These are phyloP conservation scores for Gerris lacustris DNA, from an alignment of 2,888 invertebrate genomes.

Conservation along the genomic window DNA sequence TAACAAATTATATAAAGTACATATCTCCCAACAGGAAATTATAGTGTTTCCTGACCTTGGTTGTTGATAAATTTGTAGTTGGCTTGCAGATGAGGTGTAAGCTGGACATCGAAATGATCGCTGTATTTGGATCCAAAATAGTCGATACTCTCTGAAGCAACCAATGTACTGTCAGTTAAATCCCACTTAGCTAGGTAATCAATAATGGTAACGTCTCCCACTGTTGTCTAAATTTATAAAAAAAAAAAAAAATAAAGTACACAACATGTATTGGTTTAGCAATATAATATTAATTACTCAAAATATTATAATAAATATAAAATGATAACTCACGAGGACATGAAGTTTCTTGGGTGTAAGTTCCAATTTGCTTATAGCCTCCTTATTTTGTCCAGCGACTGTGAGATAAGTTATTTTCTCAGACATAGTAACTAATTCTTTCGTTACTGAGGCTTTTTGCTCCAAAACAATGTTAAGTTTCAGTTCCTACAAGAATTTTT, in stretches of 20 bases:
- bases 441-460: neutral
- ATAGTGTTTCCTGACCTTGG: neutral
- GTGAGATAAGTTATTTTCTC: slow-evolving; percentile 19
- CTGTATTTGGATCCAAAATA: slow-evolving; percentile 4
- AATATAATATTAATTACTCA: slow-evolving; percentile 2
- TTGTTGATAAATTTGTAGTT: slow-evolving; percentile 1
- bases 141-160: neutral
- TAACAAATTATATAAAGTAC: too few species aligned
- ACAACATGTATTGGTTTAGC: too few species aligned
- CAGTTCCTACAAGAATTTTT: neutral
- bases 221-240: neutral
- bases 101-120: neutral
- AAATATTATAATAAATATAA: slow-evolving; percentile 9
- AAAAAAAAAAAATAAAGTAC: neutral
- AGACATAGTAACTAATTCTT: slow-evolving; percentile 7
- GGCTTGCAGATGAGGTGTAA: neutral
- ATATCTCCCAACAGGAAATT: too few species aligned
- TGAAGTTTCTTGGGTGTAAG: slow-evolving; percentile 16
- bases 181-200: neutral
- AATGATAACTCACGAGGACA: slow-evolving; percentile 19
- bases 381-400: slow-evolving; percentile 24
- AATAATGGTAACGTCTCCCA: neutral
- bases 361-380: slow-evolving; percentile 19
- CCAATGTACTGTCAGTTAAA: neutral
- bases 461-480: neutral